A percentile compares a stretch with the other conserved stretches of the same genome.
Conservation (phyloP, 2,888 invertebrate species). For the Platycnemis pennipes region DNA sequence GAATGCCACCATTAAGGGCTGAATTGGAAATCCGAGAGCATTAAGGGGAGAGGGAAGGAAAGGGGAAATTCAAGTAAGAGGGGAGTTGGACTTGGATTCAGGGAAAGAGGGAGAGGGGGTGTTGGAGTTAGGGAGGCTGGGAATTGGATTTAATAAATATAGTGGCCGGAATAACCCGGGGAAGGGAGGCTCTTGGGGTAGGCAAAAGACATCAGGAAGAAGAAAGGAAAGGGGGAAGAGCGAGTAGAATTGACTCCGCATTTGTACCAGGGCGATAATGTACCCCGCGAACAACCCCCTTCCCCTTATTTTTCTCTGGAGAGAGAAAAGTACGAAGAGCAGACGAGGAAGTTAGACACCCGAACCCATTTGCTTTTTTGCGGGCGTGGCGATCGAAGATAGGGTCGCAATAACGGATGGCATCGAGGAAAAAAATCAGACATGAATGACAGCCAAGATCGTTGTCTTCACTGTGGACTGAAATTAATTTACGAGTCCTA, state of each 20-base stretch:
- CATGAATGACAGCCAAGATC: not conserved
- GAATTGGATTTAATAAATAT: constrained; percentile 18
- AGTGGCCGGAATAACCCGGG: not conserved
- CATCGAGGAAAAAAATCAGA: not conserved
- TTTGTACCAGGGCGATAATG: not conserved
- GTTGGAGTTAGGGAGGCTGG: not conserved
- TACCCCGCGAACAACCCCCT: not conserved
- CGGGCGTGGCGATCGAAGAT: not conserved
- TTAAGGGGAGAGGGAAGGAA: not conserved
- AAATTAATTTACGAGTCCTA: no score
- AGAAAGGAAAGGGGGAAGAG: not conserved
- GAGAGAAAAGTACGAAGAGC: no score
- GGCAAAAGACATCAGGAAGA: not conserved
- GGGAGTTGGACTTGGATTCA: not conserved
- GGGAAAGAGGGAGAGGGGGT: not conserved
- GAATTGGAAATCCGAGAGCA: constrained; percentile 18
- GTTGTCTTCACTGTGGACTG: no score
- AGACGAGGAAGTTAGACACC: not conserved
- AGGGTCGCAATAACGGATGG: not conserved
- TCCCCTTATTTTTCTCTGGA: not conserved
- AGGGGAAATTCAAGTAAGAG: not conserved
- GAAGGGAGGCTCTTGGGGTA: not conserved
- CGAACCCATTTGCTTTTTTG: not conserved
- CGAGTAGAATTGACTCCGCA: not conserved
- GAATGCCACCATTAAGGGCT: constrained; percentile 7